phyloP scores from a whole-genome alignment of 1,140 invertebrate genomes.

The Neelides sp. region DNA sequence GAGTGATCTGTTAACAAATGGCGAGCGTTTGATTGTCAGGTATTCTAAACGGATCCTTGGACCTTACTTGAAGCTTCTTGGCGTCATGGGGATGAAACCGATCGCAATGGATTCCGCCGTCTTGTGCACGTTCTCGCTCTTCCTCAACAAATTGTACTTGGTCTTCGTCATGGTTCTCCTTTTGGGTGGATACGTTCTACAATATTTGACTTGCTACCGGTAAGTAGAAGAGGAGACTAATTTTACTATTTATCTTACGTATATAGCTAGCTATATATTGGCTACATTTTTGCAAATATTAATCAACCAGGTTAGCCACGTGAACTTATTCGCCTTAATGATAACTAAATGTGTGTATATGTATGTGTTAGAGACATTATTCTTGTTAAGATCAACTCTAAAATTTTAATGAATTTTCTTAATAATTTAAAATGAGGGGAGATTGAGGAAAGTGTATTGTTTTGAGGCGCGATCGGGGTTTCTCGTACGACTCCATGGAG shows the following conservation, averaged over 20 bases:
- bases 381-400: too few relatives aligned
- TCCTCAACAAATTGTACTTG: constrained; percentile 53
- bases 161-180: constrained; percentile 51
- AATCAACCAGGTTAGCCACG: too few relatives aligned
- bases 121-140: constrained; percentile 42
- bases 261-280: too few relatives aligned
- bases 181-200: constrained; percentile 55
- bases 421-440: too few relatives aligned
- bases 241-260: too few relatives aligned
- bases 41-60: constrained; percentile 67
- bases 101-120: constrained; percentile 48
- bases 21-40: constrained; percentile 52
- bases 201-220: constrained; percentile 64
- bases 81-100: constrained; percentile 57
- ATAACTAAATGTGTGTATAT: too few relatives aligned
- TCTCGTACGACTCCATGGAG: constrained; percentile 10
- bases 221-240: too few relatives aligned
- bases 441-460: not conserved
- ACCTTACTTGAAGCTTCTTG: constrained; percentile 57
- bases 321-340: too few relatives aligned
- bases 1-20: too few relatives aligned
- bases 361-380: too few relatives aligned
- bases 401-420: too few relatives aligned
- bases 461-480: constrained; percentile 16
- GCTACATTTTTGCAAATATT: too few relatives aligned